These are phyloP conservation scores for Salminus brasiliensis DNA, from an alignment of 2,113 vertebrate genomes.

Conservation along the genomic window DNA sequence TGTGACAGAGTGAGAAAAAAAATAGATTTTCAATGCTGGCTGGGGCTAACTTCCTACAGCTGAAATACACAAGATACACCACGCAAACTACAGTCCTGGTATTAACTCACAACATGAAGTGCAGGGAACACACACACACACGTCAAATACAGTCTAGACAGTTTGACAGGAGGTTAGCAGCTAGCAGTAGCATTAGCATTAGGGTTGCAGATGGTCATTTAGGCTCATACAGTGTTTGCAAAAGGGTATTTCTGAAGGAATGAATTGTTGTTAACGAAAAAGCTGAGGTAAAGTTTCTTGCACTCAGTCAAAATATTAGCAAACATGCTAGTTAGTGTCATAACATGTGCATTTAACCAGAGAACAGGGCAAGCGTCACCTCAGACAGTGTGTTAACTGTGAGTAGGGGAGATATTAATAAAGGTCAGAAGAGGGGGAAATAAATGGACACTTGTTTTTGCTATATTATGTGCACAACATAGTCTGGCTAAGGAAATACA, in stretches of 20 bases:
- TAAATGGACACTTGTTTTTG: too few species aligned
- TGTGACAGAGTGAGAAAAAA: conserved; percentile 6
- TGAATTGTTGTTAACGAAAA: not conserved
- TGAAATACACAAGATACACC: not conserved
- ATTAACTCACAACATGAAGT: not conserved
- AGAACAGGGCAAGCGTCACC: not conserved
- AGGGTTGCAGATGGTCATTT: not conserved
- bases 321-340: not conserved
- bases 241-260: not conserved
- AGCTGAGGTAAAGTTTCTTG: not conserved
- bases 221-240: not conserved
- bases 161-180: not conserved
- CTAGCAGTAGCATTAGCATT: not conserved
- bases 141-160: not conserved
- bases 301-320: not conserved
- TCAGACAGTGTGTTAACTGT: not conserved
- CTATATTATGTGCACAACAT: not conserved
- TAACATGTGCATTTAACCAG: not conserved
- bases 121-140: not conserved
- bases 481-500: not conserved
- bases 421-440: not conserved
- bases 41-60: conserved; percentile 5
- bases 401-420: not conserved
- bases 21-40: not conserved
- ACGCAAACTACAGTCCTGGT: not conserved